Conservation (phyloP, 2,113 vertebrate genomes). For the Chlorodrepanis virens region DNA sequence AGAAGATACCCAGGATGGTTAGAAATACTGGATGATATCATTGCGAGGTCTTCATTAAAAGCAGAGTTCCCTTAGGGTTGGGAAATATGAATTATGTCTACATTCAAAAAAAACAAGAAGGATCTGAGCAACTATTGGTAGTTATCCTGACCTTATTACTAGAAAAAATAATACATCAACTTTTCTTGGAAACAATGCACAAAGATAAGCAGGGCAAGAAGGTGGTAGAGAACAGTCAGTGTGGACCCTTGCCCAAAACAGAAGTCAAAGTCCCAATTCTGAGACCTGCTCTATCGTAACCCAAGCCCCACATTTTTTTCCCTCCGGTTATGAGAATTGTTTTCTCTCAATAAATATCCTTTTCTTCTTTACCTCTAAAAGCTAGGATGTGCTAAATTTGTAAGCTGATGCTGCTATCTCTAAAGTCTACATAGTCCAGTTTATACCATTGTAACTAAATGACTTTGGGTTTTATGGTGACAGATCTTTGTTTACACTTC, state of each 20-base stretch:
- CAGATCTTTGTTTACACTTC: slow-evolving; percentile 16
- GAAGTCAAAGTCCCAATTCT: background rate
- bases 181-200: background rate
- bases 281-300: accelerated
- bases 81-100: background rate
- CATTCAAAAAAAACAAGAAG: background rate
- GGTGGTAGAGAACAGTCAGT: background rate
- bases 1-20: background rate
- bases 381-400: background rate
- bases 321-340: background rate
- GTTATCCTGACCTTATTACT: background rate
- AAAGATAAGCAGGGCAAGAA: background rate
- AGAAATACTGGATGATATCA: background rate
- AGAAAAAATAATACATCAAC: background rate
- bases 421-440: background rate
- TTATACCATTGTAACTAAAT: background rate
- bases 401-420: background rate
- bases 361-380: background rate
- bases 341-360: background rate
- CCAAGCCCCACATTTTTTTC: accelerated
- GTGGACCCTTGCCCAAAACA: accelerated
- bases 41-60: background rate
- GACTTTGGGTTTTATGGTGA: background rate
- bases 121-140: background rate
- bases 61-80: background rate